Evolutionary conservation across 2,888 invertebrate genomes (phyloP).

Genomic region (Apantesis nais): DNA sequence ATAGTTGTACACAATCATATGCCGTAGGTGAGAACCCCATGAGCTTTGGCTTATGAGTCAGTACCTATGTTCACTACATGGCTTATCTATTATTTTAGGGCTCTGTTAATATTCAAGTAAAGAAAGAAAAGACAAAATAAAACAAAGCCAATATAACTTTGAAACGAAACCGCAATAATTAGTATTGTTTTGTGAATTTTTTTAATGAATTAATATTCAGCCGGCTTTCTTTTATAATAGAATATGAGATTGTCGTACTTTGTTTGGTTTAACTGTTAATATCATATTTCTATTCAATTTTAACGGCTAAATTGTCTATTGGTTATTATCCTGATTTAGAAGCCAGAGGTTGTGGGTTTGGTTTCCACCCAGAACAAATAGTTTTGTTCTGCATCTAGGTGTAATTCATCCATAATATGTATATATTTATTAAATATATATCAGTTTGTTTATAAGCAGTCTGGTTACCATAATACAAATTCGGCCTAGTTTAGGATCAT

Average conservation of each 20-base stretch:
- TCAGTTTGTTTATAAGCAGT: neutral
- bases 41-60: no score
- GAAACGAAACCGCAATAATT: neutral
- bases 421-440: no score
- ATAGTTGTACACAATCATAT: no score
- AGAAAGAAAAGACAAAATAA: neutral
- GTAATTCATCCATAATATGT: no score
- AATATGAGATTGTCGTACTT: neutral
- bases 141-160: constrained; percentile 2
- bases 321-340: no score
- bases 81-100: no score
- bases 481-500: neutral
- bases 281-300: neutral
- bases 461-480: neutral
- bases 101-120: neutral
- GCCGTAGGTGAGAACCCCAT: no score
- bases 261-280: neutral
- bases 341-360: no score
- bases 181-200: neutral
- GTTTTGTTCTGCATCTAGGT: no score
- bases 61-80: no score
- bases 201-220: neutral
- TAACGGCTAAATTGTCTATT: neutral
- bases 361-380: no score
- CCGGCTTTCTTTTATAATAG: neutral